These are phyloP conservation scores for Beris chalybata DNA, from an alignment of 2,888 invertebrate species.

Conservation along the genomic window DNA sequence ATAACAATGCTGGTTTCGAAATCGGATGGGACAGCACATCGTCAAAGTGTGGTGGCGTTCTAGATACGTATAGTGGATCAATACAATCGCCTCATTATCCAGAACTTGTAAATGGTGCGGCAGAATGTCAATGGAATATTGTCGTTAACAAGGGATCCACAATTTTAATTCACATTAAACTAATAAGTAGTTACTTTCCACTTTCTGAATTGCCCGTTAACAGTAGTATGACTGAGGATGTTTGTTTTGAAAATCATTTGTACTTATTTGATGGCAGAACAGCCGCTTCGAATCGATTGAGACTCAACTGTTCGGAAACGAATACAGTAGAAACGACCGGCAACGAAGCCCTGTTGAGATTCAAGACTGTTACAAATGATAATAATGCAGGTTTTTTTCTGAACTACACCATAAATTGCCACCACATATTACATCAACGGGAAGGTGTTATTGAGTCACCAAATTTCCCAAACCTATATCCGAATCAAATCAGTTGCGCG, in stretches of 20 bases:
- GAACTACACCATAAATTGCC: conserved; percentile 47
- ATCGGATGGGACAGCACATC: conserved; percentile 68
- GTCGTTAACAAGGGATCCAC: conserved; percentile 71
- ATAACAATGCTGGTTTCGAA: conserved; percentile 68
- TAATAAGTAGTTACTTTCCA: not conserved
- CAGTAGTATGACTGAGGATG: not conserved
- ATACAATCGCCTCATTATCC: conserved; percentile 88
- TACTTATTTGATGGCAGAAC: not conserved
- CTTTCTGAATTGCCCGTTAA: too few relatives aligned
- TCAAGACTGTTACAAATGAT: conserved; percentile 39
- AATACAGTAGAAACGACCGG: conserved; percentile 43
- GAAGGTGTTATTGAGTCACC: conserved; percentile 87
- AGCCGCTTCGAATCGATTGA: not conserved
- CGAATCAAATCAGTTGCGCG: conserved; percentile 66
- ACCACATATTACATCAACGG: conserved; percentile 40
- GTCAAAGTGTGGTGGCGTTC: conserved; percentile 79
- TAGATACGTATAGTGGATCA: conserved; percentile 71
- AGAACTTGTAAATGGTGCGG: conserved; percentile 66
- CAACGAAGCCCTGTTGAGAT: conserved; percentile 48
- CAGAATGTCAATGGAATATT: conserved; percentile 83
- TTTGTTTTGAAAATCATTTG: conserved; percentile 2
- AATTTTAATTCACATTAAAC: conserved; percentile 61
- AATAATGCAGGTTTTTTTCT: conserved; percentile 44
- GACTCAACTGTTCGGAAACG: not conserved
- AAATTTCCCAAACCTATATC: conserved; percentile 76